These are phyloP conservation scores for Podilymbus podiceps DNA, from an alignment of 2,113 vertebrate genomes.

Conservation along the genomic window DNA sequence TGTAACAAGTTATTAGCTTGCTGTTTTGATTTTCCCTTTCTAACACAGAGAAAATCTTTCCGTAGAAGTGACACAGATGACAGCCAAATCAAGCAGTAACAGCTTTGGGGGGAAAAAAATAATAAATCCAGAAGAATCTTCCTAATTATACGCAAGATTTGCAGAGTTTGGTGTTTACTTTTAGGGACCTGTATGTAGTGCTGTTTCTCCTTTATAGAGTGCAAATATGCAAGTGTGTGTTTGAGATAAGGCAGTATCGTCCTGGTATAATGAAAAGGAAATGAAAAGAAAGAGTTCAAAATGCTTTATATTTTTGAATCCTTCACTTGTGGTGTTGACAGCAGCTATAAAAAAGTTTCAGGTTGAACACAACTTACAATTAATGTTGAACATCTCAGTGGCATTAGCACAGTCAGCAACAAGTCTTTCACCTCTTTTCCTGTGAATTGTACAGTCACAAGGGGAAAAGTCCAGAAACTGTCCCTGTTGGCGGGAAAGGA, in stretches of 20 bases:
- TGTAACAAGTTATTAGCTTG: neutral
- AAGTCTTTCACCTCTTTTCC: neutral
- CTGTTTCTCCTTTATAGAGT: constrained; percentile 56
- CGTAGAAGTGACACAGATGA: constrained; percentile 19
- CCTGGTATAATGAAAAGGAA: constrained; percentile 3
- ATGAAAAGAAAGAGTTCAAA: constrained; percentile 27
- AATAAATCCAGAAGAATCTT: constrained; percentile 33
- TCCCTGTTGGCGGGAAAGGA: neutral
- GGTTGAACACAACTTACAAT: neutral
- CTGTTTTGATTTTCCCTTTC: constrained; percentile 25
- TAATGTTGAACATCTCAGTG: neutral
- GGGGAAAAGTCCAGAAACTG: neutral
- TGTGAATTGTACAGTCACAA: accelerated
- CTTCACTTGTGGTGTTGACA: constrained; percentile 9
- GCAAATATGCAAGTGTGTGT: constrained; percentile 56
- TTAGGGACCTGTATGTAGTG: constrained; percentile 41
- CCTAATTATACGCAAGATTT: constrained; percentile 52
- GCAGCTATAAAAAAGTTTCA: constrained; percentile 2
- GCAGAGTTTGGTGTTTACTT: constrained; percentile 56
- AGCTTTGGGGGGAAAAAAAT: neutral
- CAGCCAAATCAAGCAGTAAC: constrained; percentile 44
- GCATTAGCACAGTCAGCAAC: neutral
- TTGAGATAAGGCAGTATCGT: constrained; percentile 54
- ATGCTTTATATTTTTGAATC: constrained; percentile 27
- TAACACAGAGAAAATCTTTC: neutral